Evolutionary conservation across 2,888 invertebrate genomes (phyloP).

Genomic region (Melanargia galathea): DNA sequence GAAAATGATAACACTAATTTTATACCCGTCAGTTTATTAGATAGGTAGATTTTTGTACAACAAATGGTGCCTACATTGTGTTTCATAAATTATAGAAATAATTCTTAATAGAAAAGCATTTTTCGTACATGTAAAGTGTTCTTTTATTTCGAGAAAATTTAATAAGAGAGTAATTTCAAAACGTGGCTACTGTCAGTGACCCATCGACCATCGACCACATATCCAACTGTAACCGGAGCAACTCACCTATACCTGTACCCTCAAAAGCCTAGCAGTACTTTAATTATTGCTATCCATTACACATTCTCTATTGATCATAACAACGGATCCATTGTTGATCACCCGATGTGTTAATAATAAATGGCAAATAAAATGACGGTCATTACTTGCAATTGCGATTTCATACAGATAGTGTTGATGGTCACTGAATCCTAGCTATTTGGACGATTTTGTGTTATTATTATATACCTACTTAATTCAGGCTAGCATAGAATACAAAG

Average conservation of each 20-base stretch:
- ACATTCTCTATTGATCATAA: conserved; percentile 42
- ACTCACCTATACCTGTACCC: not conserved
- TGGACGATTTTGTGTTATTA: conserved; percentile 21
- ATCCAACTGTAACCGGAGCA: too few species aligned
- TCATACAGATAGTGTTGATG: conserved; percentile 44
- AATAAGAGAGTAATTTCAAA: too few species aligned
- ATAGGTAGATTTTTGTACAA: too few species aligned
- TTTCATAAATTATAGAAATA: too few species aligned
- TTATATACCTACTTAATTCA: conserved; percentile 7
- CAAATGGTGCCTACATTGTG: too few species aligned
- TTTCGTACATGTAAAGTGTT: too few species aligned
- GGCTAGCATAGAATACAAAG: not conserved
- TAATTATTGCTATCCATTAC: conserved; percentile 47
- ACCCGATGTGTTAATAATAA: conserved; percentile 42
- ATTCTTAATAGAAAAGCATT: too few species aligned
- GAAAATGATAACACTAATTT: too few species aligned
- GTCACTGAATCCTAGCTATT: conserved; percentile 43
- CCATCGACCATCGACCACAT: too few species aligned
- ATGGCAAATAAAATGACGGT: conserved; percentile 36
- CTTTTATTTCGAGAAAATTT: too few species aligned
- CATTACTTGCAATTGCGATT: conserved; percentile 39
- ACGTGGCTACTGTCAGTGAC: too few species aligned
- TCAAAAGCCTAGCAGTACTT: conserved; percentile 49
- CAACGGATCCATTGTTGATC: conserved; percentile 40
- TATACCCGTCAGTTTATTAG: too few species aligned